Conservation (phyloP, 2,888 invertebrate genomes). For the Drosophila putrida region DNA sequence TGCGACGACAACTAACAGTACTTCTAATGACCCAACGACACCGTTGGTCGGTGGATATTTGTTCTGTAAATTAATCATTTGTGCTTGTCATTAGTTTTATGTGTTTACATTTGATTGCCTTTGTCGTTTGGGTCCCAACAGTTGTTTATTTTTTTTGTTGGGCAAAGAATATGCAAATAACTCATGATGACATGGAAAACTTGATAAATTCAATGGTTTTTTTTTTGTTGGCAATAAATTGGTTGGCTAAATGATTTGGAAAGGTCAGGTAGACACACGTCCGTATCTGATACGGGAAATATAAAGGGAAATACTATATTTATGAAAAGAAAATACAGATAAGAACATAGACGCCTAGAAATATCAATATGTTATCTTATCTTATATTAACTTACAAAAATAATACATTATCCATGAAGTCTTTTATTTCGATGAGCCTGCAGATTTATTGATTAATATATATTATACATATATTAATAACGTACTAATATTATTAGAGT, state of each 20-base stretch:
- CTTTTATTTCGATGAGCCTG: too few relatives aligned
- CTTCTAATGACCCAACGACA: slow-evolving; percentile 60
- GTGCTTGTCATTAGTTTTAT: slow-evolving; percentile 66
- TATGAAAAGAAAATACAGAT: neutral
- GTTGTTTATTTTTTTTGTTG: slow-evolving; percentile 31
- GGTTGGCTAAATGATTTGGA: slow-evolving; percentile 33
- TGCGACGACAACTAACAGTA: slow-evolving; percentile 51
- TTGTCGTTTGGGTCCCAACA: slow-evolving; percentile 10
- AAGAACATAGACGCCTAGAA: neutral
- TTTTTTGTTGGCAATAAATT: slow-evolving; percentile 38
- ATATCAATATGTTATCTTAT: neutral
- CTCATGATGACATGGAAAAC: slow-evolving; percentile 33
- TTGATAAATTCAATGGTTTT: slow-evolving; percentile 11
- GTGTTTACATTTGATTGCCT: slow-evolving; percentile 39
- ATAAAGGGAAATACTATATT: neutral
- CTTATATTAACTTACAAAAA: neutral
- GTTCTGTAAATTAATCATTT: slow-evolving; percentile 67
- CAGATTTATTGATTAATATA: too few relatives aligned
- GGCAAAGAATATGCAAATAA: slow-evolving; percentile 44
- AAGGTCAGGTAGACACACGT: slow-evolving; percentile 10
- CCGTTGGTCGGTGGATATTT: slow-evolving; percentile 30
- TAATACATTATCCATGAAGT: too few relatives aligned
- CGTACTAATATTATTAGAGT: too few relatives aligned
- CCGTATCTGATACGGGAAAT: slow-evolving; percentile 1
- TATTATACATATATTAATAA: too few relatives aligned